These are phyloP conservation scores for Drosophila santomea DNA, from an alignment of 1,140 invertebrate genomes.

Conservation along the genomic window DNA sequence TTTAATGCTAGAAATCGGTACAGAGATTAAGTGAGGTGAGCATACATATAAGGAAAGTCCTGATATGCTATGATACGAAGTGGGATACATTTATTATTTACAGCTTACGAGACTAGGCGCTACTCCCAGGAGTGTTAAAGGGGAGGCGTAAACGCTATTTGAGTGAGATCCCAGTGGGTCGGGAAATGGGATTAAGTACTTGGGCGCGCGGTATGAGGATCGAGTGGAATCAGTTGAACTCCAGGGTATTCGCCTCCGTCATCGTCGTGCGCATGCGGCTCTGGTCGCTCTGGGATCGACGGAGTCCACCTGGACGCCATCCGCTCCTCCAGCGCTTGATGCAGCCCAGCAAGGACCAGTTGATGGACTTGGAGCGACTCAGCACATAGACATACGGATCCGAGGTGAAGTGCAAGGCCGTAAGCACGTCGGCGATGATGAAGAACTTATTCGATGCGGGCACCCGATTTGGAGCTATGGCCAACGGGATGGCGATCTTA, in stretches of 20 bases:
- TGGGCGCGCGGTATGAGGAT: conserved; percentile 22
- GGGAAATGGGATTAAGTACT: conserved; percentile 44
- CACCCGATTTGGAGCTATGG: conserved; percentile 85
- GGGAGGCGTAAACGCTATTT: neutral
- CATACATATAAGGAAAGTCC: conserved; percentile 18
- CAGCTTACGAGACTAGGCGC: conserved; percentile 34
- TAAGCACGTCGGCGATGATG: conserved; percentile 89
- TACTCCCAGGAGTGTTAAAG: neutral
- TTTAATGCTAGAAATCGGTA: conserved; percentile 39
- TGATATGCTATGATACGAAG: conserved; percentile 60
- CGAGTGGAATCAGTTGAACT: conserved; percentile 52
- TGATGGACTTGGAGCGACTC: conserved; percentile 86
- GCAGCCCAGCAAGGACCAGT: conserved; percentile 70
- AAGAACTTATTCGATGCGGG: conserved; percentile 69
- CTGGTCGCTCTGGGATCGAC: conserved; percentile 80
- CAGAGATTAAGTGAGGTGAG: conserved; percentile 42
- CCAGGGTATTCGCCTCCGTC: conserved; percentile 74
- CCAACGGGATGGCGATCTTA: conserved; percentile 90
- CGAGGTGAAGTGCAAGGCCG: conserved; percentile 92
- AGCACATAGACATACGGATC: conserved; percentile 94
- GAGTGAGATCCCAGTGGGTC: neutral
- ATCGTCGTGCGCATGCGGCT: conserved; percentile 79
- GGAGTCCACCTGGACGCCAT: conserved; percentile 56
- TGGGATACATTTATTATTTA: conserved; percentile 41
- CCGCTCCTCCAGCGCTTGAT: conserved; percentile 74